Base-by-base conservation (phyloP, 2,888 invertebrate species). In the Bugulina stolonifera region DNA sequence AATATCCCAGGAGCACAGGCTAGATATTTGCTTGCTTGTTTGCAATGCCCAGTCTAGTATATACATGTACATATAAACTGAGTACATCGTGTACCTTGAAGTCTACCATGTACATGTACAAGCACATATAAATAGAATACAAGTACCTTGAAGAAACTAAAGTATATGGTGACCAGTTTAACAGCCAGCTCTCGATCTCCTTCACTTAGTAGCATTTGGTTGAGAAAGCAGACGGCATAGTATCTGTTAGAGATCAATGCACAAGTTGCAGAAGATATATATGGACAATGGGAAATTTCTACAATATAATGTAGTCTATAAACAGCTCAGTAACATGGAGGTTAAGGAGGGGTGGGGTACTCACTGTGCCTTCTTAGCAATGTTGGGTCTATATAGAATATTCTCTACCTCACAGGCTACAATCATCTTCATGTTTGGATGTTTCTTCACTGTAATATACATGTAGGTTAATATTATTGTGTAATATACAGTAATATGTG, bases 111-210 rank as follows among this genome's bases (percentile, higher is more conserved):
- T 43, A 18, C 18, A 43, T 43, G 43, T 43, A 18, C 18, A 43
- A 43, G 43, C 18, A 18, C 18, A 18, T 43, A 43, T 5, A 18
- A 10, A 10, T 43, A 18, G 5, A 35, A 32, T 55, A 89, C 25
- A 73, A 91, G 90, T 70, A 93, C 91, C 86, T 94, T 95, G 87
- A 99, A 99, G 83, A 98, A 93, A 0, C 93, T 90, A 82, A 99
- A 94, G 84, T 98, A 99, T 71, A 98, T 91, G 75, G 91, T 88
- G 64, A 99, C 91, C 43, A 99, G 86, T 77, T 89, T 91, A 77
- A 90, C 89, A 0, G 97, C 94, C 23, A 95, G 88, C 69, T 89
- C 88, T 1, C 87, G 86, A 76, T 93, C 91, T 1, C 91, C 89
- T 72, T 89, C 89, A 3, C 89, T 74, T 69, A 94, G 86, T 75